Base-by-base conservation (phyloP, 2,797 vertebrate species). In the Numenius phaeopus region DNA sequence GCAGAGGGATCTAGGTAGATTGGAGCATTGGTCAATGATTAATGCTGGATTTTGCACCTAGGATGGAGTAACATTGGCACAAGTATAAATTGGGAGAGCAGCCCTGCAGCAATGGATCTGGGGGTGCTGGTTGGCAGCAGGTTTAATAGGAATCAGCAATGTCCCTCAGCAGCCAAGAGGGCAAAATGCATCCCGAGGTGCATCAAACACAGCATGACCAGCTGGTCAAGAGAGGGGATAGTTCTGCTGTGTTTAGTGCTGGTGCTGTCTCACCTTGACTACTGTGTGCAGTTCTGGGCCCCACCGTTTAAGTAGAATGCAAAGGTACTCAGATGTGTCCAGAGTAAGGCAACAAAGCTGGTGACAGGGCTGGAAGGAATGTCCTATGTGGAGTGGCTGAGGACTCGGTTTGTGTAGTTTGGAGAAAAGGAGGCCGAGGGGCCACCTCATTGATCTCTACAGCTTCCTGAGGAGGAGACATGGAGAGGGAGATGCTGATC, bases 161-260 rank as follows among this genome's bases (percentile, higher is more conserved):
- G 22, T 7, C 11, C 20, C 50, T 20, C n/a, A 40, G 18, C 23
- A 73, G 49, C 23, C n/a, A 11, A 23, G n/a, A 27, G 42, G 27
- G 40, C 22, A 27, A 39, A 62, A 27, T 4, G 2, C 58, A 32
- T 9, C n/a, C 39, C 32, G 21, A 16, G 14, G 44, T 9, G 11
- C 76, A 55, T 37, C 23, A 39, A 22, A 46, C 49, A 20, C 34
- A 40, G 44, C 14, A 8, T 3, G 6, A 21, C 21, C 27, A 11
- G 32, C n/a, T 2, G 2, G 62, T 13, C 44, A 14, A 16, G 5
- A n/a, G 42, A 39, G 22, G 26, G 7, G 27, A 49, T 39, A 27
- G 6, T 49, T 54, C 64, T 5, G 2, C 17, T 47, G 27, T 11
- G 4, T 7, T 8, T 3, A 39, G n/a, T 1, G 8, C 7, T n/a